Base-by-base conservation (phyloP, 92 coral and sea anemone genomes). In the Phenganax stokvisi region DNA sequence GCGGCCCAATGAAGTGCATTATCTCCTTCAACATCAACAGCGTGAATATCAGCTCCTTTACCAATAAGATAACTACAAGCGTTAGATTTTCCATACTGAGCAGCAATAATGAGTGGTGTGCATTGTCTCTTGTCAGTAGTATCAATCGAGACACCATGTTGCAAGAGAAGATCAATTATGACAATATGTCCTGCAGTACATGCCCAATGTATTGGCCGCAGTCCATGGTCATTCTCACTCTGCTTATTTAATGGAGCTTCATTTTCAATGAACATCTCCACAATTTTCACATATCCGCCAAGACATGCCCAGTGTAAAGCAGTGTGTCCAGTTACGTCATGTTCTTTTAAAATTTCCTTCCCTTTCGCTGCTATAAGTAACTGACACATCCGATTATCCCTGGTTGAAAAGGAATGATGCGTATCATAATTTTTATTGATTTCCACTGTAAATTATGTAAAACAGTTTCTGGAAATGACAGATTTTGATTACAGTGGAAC, bases 131-230 rank as follows among this genome's bases (percentile, higher is more conserved):
- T 93, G 81, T 93, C 98, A 6, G 88, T 81, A 72, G 86, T 80
- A 78, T 93, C 91, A 68, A 93, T 80, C 51, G 85, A 85, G 1
- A 93, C 98, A 54, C 98, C 98, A 81, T 93, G 92, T 83, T 91
- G 98, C 61, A 93, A 73, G 68, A 93, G 87, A 66, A 93, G 87
- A 83, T 93, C 98, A 16, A 93, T 97, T 20, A 92, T 89, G 78
- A 89, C 89, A 75, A 93, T 92, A 66, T 93, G 93, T 17, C 98
- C 98, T 82, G 89, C 87, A 53, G 91, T 92, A 79, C 98, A 93
- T 51, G 98, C 98, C 98, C 98, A 93, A 84, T 93, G 98, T 59
- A 93, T 91, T 0, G 98, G 97, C 54, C 80, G 90, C 6, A 97
- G 97, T 74, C 98, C 98, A 75, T 93, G 89, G 53, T 91, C 98